These are phyloP conservation scores for Rhynchonycteris naso DNA, from an alignment of 2,797 vertebrate species.

Conservation along the genomic window DNA sequence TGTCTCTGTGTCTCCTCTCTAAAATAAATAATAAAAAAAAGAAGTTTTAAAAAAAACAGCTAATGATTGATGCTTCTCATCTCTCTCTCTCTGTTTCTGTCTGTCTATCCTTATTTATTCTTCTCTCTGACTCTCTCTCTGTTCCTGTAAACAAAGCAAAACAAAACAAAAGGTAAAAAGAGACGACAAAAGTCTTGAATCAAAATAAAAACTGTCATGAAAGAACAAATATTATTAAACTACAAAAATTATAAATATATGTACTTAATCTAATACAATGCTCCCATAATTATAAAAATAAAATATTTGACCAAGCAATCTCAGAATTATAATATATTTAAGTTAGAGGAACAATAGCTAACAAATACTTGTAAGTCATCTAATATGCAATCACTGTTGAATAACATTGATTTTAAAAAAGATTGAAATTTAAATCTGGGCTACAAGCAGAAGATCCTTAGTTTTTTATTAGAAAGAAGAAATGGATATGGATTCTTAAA, in stretches of 20 bases:
- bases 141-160: too few species aligned
- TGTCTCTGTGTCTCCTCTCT: too few species aligned
- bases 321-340: not conserved
- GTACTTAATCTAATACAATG: not conserved
- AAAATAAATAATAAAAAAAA: too few species aligned
- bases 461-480: not conserved
- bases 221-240: not conserved
- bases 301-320: not conserved
- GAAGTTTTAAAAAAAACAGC: too few species aligned
- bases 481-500: not conserved
- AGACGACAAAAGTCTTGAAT: not conserved
- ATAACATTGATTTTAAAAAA: not conserved
- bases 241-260: not conserved
- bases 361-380: not conserved
- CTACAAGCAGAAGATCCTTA: not conserved
- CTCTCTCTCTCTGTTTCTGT: too few species aligned
- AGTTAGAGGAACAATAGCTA: not conserved
- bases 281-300: not conserved
- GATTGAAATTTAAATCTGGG: not conserved
- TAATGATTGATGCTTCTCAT: too few species aligned
- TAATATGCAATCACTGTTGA: not conserved
- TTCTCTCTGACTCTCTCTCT: too few species aligned
- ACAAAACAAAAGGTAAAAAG: too few species aligned
- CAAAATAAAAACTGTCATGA: not conserved
- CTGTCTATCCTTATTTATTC: too few species aligned